Evolutionary conservation across 2,797 vertebrate genomes (phyloP), one percentile per base, ranked within the genome.

Genomic region (Micropoecilia bifurca): DNA sequence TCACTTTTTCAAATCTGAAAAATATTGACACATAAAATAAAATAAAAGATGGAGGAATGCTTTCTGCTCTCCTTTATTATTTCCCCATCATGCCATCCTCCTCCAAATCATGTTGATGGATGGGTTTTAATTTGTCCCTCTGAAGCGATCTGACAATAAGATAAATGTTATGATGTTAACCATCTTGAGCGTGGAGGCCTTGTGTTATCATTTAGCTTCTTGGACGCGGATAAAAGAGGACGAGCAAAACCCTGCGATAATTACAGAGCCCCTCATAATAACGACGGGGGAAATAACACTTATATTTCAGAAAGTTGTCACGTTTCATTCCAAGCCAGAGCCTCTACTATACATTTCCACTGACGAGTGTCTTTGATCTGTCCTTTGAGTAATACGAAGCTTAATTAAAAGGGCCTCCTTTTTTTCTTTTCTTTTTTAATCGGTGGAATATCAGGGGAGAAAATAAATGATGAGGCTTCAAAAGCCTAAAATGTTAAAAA

Each of bases 201-300:
- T 28, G 18, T 90, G 90, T 92, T 93, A 90, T 92, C 85, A 85
- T 92, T 91, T 85, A 90, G 80, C 90, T 81, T 86, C 83, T 80
- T 94, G 93, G 93, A 92, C 68, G 22, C 77, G 85, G 91, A 94
- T 94, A 84, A 94, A 94, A 93, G 91, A 72, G 71, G 61, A 75
- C 1, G 59, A 89, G 77, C 3, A 81, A 66, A 77, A 80, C 84
- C 84, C 82, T 74, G 66, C 79, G 61, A 83, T 92, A 94, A 93
- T 94, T 93, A 94, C 87, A 91, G 84, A 90, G 89, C 53, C 68
- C 22, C 28, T 33, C 74, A 79, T 80, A 80, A 91, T 90, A 83
- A 88, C 84, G 85, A 85, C 59, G 22, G 43, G 25, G 82, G 89
- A 89, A 91, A 91, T 88, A 84, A 89, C 85, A 87, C 87, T 89